Evolutionary conservation across 2,113 vertebrate genomes (phyloP).

Genomic region (Pelecanus crispus): DNA sequence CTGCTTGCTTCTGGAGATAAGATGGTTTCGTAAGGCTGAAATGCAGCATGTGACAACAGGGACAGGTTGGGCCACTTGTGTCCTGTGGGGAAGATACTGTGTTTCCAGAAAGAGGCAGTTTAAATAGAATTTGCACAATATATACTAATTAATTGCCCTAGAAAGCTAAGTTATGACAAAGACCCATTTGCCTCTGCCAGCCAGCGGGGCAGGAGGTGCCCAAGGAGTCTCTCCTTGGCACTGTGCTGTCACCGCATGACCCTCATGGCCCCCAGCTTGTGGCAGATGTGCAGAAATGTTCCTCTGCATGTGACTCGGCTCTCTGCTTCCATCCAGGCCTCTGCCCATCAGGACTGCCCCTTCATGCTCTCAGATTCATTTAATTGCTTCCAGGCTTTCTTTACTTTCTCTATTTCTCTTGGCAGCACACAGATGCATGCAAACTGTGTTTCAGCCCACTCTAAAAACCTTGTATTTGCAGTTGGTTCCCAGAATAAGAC

Average conservation of each 20-base stretch:
- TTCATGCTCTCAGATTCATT: not conserved
- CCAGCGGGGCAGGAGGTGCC: rapidly evolving
- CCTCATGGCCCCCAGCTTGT: not conserved
- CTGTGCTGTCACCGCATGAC: rapidly evolving
- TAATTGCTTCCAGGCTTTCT: not conserved
- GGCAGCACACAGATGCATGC: not conserved
- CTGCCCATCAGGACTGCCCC: rapidly evolving
- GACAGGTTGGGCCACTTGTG: rapidly evolving
- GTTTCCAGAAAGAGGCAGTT: not conserved
- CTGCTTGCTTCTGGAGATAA: not conserved
- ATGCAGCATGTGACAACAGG: not conserved
- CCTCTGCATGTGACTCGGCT: rapidly evolving
- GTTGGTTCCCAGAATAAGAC: not conserved
- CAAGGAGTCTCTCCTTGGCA: not conserved
- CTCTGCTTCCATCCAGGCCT: not conserved
- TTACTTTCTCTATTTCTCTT: not conserved
- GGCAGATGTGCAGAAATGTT: not conserved
- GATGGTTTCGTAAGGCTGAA: not conserved
- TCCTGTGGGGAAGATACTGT: not conserved
- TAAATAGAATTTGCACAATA: not conserved
- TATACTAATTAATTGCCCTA: not conserved
- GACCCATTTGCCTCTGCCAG: not conserved
- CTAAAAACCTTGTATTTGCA: not conserved
- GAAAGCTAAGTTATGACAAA: not conserved
- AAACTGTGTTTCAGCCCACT: not conserved